Conservation (phyloP, 2,888 invertebrate species). For the Pristionchus exspectatus region DNA sequence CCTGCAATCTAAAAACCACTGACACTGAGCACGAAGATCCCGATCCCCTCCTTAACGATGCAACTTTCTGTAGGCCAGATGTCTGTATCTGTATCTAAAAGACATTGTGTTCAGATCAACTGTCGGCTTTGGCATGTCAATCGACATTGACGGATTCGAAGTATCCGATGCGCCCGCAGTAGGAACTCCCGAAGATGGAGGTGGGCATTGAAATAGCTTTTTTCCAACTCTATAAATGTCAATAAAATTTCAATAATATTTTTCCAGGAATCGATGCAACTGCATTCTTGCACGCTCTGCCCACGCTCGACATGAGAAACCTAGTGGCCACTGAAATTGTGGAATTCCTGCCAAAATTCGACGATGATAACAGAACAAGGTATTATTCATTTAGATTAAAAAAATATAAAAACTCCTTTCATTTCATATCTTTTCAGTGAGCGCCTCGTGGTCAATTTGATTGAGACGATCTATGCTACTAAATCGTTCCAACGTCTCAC, state of each 20-base stretch:
- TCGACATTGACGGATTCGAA: slow-evolving; percentile 76
- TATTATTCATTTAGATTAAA: neutral
- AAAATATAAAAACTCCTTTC: neutral
- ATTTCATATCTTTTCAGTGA: slow-evolving; percentile 63
- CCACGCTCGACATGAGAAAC: slow-evolving; percentile 67
- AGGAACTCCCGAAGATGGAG: slow-evolving; percentile 69
- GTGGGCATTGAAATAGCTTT: neutral
- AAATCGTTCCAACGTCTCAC: slow-evolving; percentile 66
- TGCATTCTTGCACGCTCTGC: slow-evolving; percentile 72
- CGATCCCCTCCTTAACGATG: too few species aligned
- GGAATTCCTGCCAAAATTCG: slow-evolving; percentile 72
- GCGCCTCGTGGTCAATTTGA: slow-evolving; percentile 68
- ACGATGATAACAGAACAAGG: slow-evolving; percentile 67
- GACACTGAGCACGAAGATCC: too few species aligned
- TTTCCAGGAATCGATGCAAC: slow-evolving; percentile 69
- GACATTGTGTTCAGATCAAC: slow-evolving; percentile 62
- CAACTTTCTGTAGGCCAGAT: too few species aligned
- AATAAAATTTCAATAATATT: neutral
- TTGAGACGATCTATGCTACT: slow-evolving; percentile 71
- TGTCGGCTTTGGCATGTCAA: slow-evolving; percentile 71
- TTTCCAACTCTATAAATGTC: too few species aligned
- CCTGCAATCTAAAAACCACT: too few species aligned
- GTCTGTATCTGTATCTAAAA: too few species aligned
- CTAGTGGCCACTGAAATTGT: slow-evolving; percentile 74
- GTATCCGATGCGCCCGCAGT: slow-evolving; percentile 72